Conservation (phyloP, 2,888 invertebrate genomes). For the Drosophila borborema region DNA sequence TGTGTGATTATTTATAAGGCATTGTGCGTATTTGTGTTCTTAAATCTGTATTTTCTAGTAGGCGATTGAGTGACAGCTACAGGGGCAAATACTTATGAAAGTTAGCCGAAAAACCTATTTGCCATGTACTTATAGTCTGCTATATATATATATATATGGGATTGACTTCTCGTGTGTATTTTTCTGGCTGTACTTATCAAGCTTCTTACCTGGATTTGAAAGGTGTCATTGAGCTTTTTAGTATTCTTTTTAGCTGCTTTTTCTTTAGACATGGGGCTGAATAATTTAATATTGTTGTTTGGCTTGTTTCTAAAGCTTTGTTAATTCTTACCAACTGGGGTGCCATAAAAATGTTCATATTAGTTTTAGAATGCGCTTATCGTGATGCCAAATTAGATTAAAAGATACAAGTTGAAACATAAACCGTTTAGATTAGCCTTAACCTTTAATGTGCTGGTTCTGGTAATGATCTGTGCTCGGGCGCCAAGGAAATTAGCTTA, state of each 20-base stretch:
- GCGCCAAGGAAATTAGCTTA: background rate
- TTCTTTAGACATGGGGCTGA: background rate
- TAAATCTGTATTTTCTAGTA: conserved; percentile 37
- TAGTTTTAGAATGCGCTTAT: conserved; percentile 4
- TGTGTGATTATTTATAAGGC: conserved; percentile 65
- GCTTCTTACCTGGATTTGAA: conserved; percentile 29
- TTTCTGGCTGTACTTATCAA: conserved; percentile 13
- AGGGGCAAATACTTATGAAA: conserved; percentile 37
- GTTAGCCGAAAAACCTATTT: conserved; percentile 45
- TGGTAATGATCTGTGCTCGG: background rate
- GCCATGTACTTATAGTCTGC: conserved; percentile 12
- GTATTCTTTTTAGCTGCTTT: conserved; percentile 10
- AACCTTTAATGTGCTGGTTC: conserved; percentile 4
- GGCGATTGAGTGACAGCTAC: conserved; percentile 71
- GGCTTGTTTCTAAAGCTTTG: background rate
- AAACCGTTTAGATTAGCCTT: background rate
- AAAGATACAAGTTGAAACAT: conserved; percentile 6
- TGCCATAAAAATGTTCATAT: background rate
- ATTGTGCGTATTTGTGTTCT: conserved; percentile 20
- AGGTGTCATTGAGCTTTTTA: conserved; percentile 45
- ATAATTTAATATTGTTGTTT: background rate
- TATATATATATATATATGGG: background rate
- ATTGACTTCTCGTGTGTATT: conserved; percentile 12
- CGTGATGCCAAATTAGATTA: conserved; percentile 10
- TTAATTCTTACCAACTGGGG: conserved; percentile 10